Evolutionary conservation across 2,888 invertebrate species (phyloP), one percentile per base, ranked within the genome.

Genomic region (Geotrupes spiniger): DNA sequence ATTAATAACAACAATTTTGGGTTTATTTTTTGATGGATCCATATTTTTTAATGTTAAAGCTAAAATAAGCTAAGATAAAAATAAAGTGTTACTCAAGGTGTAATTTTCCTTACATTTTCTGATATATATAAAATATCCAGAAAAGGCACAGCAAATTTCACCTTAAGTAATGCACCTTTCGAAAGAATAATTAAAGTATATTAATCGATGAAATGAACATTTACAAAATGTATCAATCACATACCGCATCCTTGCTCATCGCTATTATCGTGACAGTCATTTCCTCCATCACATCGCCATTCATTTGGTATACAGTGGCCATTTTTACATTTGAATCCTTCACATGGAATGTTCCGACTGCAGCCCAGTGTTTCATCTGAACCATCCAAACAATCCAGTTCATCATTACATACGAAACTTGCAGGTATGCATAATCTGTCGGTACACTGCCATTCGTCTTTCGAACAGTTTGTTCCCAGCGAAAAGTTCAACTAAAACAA

Each of bases 281-380:
- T 69, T n/a, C 62, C 52, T 1, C 77, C 78, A 64, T 81, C 80
- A 58, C 83, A 84, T 16, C 72, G 64, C 76, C 78, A 79, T 54
- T 71, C 69, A 1, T 72, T 68, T 5, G 75, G 74, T 36, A 82
- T 64, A 56, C 82, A 83, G 36, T 74, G 73, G 5, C 75, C 74
- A 58, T 79, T 78, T 8, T 67, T 68, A 57, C 89, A 89, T 12
- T 72, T 68, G 65, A 84, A 89, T 0, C 81, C 84, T 12, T 73
- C 73, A 64, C 87, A 87, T 0, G 70, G 71, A 0, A 72, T 65
- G 1, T 71, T 63, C 11, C 62, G 61, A 1, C 68, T 63, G 54
- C 79, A 79, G 1, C 73, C 72, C 8, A 70, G 48, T 2, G 61
- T 65, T 61, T 74, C 74, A 60, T 74, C 74, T 0, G 72, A 70